Percentiles rank a stretch among this genome's conserved stretches.
These are phyloP conservation scores for Chrysoperla carnea DNA, from an alignment of 1,140 invertebrate genomes.

Conservation along the genomic window DNA sequence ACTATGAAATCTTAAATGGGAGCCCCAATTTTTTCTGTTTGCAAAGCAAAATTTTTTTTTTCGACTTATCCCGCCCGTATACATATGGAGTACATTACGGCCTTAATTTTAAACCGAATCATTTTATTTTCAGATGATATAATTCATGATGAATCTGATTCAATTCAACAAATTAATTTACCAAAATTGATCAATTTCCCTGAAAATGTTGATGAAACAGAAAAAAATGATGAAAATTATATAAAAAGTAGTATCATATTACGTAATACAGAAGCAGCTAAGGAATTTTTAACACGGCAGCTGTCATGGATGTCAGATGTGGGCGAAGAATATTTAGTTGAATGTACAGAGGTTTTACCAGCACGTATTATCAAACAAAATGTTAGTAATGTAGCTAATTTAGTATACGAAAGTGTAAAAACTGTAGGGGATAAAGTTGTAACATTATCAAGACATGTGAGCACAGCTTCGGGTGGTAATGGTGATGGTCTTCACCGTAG, in stretches of 20 bases:
- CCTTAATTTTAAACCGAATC: conserved; percentile 4
- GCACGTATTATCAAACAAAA: conserved; percentile 50
- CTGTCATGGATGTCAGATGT: conserved; percentile 51
- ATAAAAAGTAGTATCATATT: conserved; percentile 34
- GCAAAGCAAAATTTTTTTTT: no score
- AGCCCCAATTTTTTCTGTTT: no score
- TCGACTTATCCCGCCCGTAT: no score
- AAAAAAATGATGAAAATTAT: conserved; percentile 12
- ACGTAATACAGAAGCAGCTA: conserved; percentile 49
- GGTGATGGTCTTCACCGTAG: conserved; percentile 17
- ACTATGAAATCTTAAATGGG: no score
- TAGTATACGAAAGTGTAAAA: conserved; percentile 55
- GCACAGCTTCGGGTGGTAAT: conserved; percentile 49
- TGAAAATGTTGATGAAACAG: conserved; percentile 16
- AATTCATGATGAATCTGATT: conserved; percentile 1
- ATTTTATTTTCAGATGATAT: conserved; percentile 17
- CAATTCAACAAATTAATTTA: not conserved
- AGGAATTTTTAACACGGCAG: conserved; percentile 49
- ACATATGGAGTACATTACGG: conserved; percentile 24
- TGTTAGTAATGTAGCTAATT: conserved; percentile 52
- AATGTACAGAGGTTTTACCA: conserved; percentile 39
- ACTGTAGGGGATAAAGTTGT: conserved; percentile 55
- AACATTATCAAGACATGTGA: conserved; percentile 51
- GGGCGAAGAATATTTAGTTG: conserved; percentile 43
- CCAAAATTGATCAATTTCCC: conserved; percentile 1